Conservation (phyloP, 2,797 vertebrate genomes). For the Acrossocheilus fasciatus region DNA sequence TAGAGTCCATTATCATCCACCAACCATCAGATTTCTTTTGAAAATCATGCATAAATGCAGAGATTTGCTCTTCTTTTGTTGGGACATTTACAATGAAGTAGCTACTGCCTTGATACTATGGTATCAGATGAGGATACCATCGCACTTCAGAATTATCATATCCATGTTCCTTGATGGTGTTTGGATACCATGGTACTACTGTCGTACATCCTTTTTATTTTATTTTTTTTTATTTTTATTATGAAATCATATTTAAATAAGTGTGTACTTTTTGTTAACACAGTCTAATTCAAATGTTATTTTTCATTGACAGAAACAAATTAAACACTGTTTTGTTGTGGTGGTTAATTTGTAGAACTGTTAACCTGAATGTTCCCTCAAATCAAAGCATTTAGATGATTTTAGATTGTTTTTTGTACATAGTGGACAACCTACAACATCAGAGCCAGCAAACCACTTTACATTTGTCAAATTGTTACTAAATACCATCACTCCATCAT, state of each 20-base stretch:
- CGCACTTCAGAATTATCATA: not conserved
- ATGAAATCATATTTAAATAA: not conserved
- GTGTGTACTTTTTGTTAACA: not conserved
- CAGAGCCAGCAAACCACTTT: conserved; percentile 17
- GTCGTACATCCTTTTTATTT: not conserved
- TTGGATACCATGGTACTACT: not conserved
- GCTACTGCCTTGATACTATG: not conserved
- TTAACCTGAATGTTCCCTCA: not conserved
- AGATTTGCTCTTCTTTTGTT: conserved; percentile 17
- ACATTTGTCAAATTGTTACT: not conserved
- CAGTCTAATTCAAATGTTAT: not conserved
- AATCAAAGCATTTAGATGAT: not conserved
- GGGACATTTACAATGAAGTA: conserved; percentile 9
- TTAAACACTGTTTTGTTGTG: not conserved
- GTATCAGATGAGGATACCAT: not conserved
- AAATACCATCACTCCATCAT: conserved; percentile 6
- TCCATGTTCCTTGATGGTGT: not conserved
- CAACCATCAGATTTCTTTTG: conserved; percentile 16
- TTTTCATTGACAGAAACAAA: not conserved
- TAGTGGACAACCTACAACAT: too few species aligned
- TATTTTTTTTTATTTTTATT: not conserved
- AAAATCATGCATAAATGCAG: not conserved
- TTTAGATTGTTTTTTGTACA: not conserved
- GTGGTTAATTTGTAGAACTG: not conserved
- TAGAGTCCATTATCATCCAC: conserved; percentile 3